Base-by-base conservation (phyloP, 1,140 invertebrate genomes). In the Cylas formicarius region DNA sequence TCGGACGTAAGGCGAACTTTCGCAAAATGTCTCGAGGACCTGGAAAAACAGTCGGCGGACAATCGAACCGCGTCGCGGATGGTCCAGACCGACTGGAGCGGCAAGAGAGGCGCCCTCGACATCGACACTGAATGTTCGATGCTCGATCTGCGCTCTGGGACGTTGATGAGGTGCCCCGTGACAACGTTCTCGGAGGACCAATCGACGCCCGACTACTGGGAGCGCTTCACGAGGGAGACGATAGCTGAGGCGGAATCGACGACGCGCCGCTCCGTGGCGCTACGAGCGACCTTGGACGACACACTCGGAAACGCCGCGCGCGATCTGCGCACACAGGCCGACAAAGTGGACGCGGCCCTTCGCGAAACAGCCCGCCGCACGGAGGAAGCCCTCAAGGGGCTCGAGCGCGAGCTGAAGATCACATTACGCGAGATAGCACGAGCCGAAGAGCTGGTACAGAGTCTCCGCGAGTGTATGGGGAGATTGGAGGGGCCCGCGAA, bases 51-150 rank as follows among this genome's bases (percentile, higher is more conserved):
- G 66, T 72, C 88, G 50, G 67, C 72, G 8, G 75, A 82, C 50
- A 81, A 89, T 57, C 81, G 84, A 54, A 75, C 83, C 22, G 77
- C 81, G 0, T 90, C 91, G 61, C 74, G 80, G 41, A 76, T n/a
- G 81, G 44, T 47, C 20, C 5, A 21, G 8, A n/a, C 6, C 53
- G 87, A 92, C 60, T 91, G 88, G 86, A 90, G 86, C 51, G 86
- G 92, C 60, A 93, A 92, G 71, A 75, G 77, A 36, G 78, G 86
- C 63, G 76, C 87, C 2, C 81, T 86, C 58, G 75, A 82, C 53
- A 81, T 86, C 4, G 88, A 91, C 47, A 62, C 76, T 1, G 60
- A 68, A 0, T 83, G 80, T 54, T 54, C 77, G 16, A 66, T 74
- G n/a, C 58, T 86, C 6, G 76, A 73, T 28, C 79, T 79, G 31